These are phyloP conservation scores for Typhlomys cinereus DNA, from an alignment of 2,113 vertebrate species.

Conservation along the genomic window DNA sequence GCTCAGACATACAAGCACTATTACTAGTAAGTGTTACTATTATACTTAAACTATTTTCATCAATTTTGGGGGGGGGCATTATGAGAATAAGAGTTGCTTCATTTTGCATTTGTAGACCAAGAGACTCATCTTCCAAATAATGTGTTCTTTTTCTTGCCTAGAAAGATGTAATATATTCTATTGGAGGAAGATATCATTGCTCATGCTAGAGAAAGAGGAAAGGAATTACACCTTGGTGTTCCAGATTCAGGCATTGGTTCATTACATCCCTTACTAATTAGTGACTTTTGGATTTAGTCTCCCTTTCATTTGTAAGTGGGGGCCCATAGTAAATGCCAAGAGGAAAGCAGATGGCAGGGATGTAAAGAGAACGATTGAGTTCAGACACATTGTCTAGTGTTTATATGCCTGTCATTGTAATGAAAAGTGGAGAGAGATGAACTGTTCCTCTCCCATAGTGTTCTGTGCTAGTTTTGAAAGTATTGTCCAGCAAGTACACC, in stretches of 20 bases:
- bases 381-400: not conserved
- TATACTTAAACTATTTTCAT: not conserved
- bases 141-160: not conserved
- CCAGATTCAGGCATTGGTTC: not conserved
- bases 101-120: constrained; percentile 12
- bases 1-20: not conserved
- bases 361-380: not conserved
- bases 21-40: not conserved
- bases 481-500: not conserved
- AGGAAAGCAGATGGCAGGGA: not conserved
- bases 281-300: not conserved
- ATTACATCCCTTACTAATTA: not conserved
- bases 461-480: constrained; percentile 40
- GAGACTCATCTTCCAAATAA: not conserved
- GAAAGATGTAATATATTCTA: not conserved
- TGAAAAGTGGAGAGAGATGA: not conserved
- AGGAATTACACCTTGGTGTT: not conserved
- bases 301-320: not conserved
- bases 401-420: not conserved
- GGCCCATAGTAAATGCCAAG: not conserved
- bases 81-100: not conserved
- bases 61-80: not conserved
- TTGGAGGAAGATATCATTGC: not conserved
- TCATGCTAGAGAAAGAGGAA: not conserved
- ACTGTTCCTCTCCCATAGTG: not conserved